phyloP scores from a whole-genome alignment of 2,113 vertebrate genomes.

The Tretioscincus oriximinensis region DNA sequence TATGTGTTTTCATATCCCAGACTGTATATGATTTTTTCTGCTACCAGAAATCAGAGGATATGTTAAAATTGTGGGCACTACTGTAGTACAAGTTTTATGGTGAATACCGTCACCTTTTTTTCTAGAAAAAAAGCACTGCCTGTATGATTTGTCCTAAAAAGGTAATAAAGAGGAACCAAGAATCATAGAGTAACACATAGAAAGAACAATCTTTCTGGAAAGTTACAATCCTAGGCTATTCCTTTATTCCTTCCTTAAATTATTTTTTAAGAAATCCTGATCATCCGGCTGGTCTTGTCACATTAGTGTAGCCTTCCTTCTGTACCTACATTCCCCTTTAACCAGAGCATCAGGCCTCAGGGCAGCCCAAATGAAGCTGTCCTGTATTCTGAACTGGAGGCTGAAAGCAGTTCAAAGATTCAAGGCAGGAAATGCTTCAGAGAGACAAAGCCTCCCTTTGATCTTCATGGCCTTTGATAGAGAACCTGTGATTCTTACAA shows the following conservation, averaged over 20 bases:
- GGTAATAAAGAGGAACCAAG: too few species aligned
- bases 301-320: background rate
- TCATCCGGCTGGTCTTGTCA: background rate
- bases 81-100: too few species aligned
- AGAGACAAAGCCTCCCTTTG: constrained; percentile 2
- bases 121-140: too few species aligned
- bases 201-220: background rate
- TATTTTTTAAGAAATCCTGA: background rate
- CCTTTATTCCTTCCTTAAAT: too few species aligned
- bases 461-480: constrained; percentile 16
- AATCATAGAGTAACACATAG: background rate
- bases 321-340: background rate
- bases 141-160: background rate
- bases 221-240: background rate
- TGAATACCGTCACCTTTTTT: too few species aligned
- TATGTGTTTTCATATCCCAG: too few species aligned
- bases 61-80: too few species aligned
- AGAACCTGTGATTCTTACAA: constrained; percentile 8
- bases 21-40: too few species aligned
- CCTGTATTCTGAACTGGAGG: background rate
- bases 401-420: constrained; percentile 17
- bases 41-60: too few species aligned
- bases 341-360: background rate
- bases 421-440: background rate
- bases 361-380: constrained; percentile 5